Conservation (phyloP, 2,888 invertebrate genomes). For the Dasysyrphus tricinctus region DNA sequence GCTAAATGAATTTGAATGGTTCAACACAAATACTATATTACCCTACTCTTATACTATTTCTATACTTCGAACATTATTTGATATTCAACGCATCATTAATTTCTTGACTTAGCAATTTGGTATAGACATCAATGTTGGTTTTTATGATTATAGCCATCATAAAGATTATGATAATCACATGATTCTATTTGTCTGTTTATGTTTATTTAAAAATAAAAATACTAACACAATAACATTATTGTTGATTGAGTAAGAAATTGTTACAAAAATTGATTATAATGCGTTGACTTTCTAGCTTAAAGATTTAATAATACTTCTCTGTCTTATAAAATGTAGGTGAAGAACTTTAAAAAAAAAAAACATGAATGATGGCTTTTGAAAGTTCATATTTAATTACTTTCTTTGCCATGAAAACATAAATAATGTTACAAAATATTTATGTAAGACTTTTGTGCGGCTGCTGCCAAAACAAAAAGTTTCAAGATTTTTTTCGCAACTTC, state of each 20-base stretch:
- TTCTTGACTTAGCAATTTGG: slow-evolving; percentile 34
- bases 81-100: slow-evolving; percentile 52
- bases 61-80: slow-evolving; percentile 29
- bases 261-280: not conserved
- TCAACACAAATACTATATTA: slow-evolving; percentile 35
- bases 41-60: not conserved
- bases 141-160: slow-evolving; percentile 34
- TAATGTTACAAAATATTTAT: too few relatives aligned
- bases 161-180: slow-evolving; percentile 30
- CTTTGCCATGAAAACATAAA: too few relatives aligned
- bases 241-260: not conserved
- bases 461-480: too few relatives aligned
- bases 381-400: too few relatives aligned
- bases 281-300: not conserved
- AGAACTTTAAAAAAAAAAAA: too few relatives aligned
- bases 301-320: not conserved
- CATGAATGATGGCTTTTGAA: too few relatives aligned
- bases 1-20: slow-evolving; percentile 44
- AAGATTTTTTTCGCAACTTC: too few relatives aligned
- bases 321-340: too few relatives aligned
- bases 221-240: not conserved
- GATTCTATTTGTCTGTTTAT: not conserved
- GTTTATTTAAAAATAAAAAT: not conserved
- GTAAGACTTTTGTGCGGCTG: too few relatives aligned
- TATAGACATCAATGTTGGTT: slow-evolving; percentile 37